Base-by-base conservation (phyloP, 2,888 invertebrate genomes). In the Penaeus monodon region DNA sequence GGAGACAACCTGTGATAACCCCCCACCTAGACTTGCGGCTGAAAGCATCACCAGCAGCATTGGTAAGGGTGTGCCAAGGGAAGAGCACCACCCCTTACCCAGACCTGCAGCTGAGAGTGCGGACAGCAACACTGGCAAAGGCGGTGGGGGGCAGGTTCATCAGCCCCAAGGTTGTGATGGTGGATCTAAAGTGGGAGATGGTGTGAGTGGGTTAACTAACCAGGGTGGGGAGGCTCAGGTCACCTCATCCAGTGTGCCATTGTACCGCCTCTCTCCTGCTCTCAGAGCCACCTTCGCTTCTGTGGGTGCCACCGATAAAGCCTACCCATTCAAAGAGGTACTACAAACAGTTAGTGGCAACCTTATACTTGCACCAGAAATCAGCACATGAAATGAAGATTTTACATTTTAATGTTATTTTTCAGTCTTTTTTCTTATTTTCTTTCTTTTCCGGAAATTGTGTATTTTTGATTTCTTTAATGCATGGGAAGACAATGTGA, bases 301-400 rank as follows among this genome's bases (percentile, higher is more conserved):
- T 63, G 70, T 86, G 33, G 86, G 86, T 78, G 86, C 86, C 68
- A 86, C 86, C 78, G 70, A 81, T 76, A 80, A 27, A 33, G 44
- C 81, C 63, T 86, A 86, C 80, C n/a, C 68, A 29, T 86, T 86
- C 68, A 86, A 22, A 86, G 81, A 86, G 86, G 86, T 86, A 86
- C 57, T 64, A 63, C n/a, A 57, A 57, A 57, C 57, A 57, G 57
- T 57, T 57, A 57, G 57, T 57, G 57, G 57, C 57, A 57, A 12
- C 17, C 57, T 17, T 57, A 17, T 57, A 57, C 57, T 57, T 57
- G 57, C 57, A 57, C 17, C 57, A 17, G 57, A 17, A 57, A 57
- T 57, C 57, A 57, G 57, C 57, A 14, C 17, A 57, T 57, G 57
- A 57, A 17, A 57, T 57, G 57, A 20, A 57, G 57, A 57, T 57